Evolutionary conservation across 2,113 vertebrate species (phyloP), one percentile per base, ranked within the genome.

Genomic region (Tyto alba): DNA sequence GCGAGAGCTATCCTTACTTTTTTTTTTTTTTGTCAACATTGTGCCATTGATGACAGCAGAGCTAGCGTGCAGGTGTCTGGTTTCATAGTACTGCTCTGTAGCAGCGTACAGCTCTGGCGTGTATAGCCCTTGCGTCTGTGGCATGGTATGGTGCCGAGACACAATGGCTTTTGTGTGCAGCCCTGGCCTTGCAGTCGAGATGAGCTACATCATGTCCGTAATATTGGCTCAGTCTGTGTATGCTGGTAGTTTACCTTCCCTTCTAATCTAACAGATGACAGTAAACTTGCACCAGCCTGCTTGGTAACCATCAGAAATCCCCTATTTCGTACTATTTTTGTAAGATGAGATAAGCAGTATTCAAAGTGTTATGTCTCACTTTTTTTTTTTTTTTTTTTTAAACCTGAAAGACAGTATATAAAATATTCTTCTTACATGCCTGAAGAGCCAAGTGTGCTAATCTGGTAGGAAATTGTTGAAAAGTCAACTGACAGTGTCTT

Each of bases 91-190:
- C 34, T 20, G 11, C 41, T 50, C n/a, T 48, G 72, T 43, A 63
- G 47, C 36, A 2, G 3, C 26, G 45, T 47, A 13, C 2, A 38
- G 38, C 69, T 50, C 20, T 74, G 0, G 0, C 6, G 5, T 59
- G 45, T 52, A 15, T 2, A 38, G 38, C 66, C 55, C 22, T 74
- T 0, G 0, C 6, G 6, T 59, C 66, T 3, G 2, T 8, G 3
- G 68, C 7, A 4, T 27, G 48, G 16, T 16, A 1, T 11, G 57
- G n/a, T 83, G 92, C 71, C 17, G 26, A 56, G 67, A 20, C 27
- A 27, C 8, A 17, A 3, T 38, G 72, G 75, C n/a, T 83, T 68
- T 48, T 57, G 19, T 85, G 85, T 45, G 56, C 92, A 15, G 47
- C 1, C 14, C 81, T 67, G 69, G 52, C 69, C 80, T 91, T 47